Evolutionary conservation across 2,888 invertebrate genomes (phyloP), one percentile per base, ranked within the genome.

Genomic region (Sthenelais limicola): DNA sequence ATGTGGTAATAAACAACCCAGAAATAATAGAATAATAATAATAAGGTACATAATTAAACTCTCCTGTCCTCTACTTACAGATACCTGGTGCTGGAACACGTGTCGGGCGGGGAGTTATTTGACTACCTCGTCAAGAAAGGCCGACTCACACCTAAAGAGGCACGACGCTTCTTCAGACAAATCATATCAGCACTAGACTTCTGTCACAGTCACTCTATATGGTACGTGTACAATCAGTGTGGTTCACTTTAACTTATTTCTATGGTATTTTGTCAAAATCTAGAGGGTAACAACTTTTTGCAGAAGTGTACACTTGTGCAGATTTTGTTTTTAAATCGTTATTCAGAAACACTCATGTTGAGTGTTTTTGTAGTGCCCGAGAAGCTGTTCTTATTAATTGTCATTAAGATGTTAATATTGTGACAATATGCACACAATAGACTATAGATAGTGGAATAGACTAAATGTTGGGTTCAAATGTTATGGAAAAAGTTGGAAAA

Each of bases 61-160:
- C n/a, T n/a, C n/a, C n/a, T 15, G 21, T 52, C 15, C 15, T 49
- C 4, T 74, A 71, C 47, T 77, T 79, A 28, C 83, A 97, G 97
- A 88, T 98, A 99, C 90, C 91, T 99, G 87, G 95, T 99, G 79
- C 90, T 99, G 88, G 99, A 99, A 89, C 98, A 99, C 88, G 99
- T 99, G 0, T 97, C 98, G 72, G 98, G 98, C 0, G 99, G 99
- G 0, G 99, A 99, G 88, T 90, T 99, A 62, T 99, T 99, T 89
- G 99, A 99, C 90, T 99, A 99, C 89, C 91, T 99, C 82, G 99
- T 99, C 74, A 97, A 98, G 89, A 99, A 99, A 88, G 98, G 99
- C 54, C 91, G 99, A 68, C 91, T 99, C 62, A 98, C 98, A 75
- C 97, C 98, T 0, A 98, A 98, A 88, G 98, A 98, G 89, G 98